Conservation (phyloP, 1,140 invertebrate species). For the Thereuonema tuberculata region DNA sequence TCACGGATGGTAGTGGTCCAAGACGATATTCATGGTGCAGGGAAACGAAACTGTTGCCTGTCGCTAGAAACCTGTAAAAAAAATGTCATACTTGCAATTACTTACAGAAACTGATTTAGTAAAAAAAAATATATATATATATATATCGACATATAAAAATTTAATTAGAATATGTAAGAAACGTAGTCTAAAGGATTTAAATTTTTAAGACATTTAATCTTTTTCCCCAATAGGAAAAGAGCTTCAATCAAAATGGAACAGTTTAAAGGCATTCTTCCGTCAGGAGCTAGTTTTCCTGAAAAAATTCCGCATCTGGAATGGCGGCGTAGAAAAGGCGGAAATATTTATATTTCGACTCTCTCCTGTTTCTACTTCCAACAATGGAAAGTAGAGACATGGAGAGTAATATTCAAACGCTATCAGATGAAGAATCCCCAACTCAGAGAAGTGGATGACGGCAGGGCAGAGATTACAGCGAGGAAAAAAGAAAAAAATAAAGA, state of each 20-base stretch:
- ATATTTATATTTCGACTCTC: neutral
- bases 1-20: conserved; percentile 13
- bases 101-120: no score
- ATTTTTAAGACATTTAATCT: neutral
- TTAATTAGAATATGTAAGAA: neutral
- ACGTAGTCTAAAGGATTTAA: neutral
- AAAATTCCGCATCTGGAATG: neutral
- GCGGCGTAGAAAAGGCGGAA: neutral
- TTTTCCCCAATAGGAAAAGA: neutral
- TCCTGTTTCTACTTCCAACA: neutral
- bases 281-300: neutral
- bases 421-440: no score
- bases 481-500: neutral
- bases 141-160: neutral
- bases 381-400: neutral
- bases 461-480: neutral
- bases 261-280: neutral
- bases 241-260: neutral
- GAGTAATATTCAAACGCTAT: neutral
- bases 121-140: no score
- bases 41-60: neutral
- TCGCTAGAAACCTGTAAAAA: neutral
- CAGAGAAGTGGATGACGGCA: neutral
- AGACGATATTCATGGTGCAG: neutral
- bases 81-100: neutral